A percentile compares a stretch with the other conserved stretches of the same genome.
Evolutionary conservation across 30 jellyfish, hydroid and myxozoan genomes (phyloP).

Genomic region (Chironex yamaguchii): DNA sequence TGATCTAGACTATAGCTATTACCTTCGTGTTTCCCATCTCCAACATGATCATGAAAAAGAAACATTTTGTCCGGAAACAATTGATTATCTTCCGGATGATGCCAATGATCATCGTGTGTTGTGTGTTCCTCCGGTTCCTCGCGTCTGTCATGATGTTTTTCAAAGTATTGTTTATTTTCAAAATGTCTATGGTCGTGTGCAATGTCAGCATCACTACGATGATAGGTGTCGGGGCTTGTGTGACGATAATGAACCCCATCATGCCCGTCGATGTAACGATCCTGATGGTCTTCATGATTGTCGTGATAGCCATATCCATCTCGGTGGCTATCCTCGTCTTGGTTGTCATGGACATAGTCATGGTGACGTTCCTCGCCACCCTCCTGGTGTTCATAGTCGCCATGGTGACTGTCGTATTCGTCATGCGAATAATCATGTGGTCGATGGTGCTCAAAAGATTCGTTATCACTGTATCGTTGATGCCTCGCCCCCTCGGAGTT

Average conservation of each 20-base stretch:
- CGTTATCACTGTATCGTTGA: too few species aligned
- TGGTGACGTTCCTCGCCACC: constrained; percentile 12
- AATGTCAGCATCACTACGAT: not conserved
- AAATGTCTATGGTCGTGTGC: not conserved
- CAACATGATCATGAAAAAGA: not conserved
- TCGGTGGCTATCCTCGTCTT: constrained; percentile 30
- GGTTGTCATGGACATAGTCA: constrained; percentile 7
- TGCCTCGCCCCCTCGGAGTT: too few species aligned
- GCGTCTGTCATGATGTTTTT: not conserved
- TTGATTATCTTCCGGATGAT: not conserved
- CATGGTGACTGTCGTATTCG: not conserved
- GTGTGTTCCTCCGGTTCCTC: too few species aligned
- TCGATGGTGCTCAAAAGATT: too few species aligned
- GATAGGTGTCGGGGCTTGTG: not conserved
- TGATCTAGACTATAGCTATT: not conserved
- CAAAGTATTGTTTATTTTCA: not conserved
- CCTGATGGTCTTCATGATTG: not conserved
- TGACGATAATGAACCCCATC: not conserved
- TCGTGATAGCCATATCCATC: constrained; percentile 27
- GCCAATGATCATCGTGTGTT: too few species aligned
- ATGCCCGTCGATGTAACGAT: not conserved
- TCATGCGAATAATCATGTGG: too few species aligned
- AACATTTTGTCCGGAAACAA: not conserved
- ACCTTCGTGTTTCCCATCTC: constrained; percentile 2
- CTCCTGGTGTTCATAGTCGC: too few species aligned